A percentile compares a stretch with the other conserved stretches of the same genome.
Evolutionary conservation across 1,140 invertebrate species (phyloP).

Genomic region (Protaetia brevitarsis): DNA sequence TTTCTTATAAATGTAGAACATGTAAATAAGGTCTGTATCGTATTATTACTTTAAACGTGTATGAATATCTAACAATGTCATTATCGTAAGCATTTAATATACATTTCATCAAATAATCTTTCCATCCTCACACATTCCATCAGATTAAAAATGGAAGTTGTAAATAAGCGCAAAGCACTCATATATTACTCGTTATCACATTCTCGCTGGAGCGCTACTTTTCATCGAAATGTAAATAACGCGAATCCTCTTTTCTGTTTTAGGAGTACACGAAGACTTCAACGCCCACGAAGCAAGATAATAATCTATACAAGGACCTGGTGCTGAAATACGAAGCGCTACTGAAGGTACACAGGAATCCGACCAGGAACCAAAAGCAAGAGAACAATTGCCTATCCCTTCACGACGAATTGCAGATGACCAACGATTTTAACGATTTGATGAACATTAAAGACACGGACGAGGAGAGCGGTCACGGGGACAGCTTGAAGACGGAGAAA

Average conservation of each 20-base stretch:
- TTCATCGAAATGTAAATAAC: neutral
- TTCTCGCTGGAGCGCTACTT: neutral
- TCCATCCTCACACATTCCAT: no score
- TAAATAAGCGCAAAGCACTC: no score
- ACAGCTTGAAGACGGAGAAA: conserved; percentile 40
- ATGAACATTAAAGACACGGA: conserved; percentile 50
- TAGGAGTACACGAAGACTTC: conserved; percentile 36
- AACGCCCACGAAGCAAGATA: conserved; percentile 32
- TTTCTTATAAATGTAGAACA: no score
- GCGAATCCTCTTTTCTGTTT: conserved; percentile 25
- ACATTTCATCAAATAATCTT: no score
- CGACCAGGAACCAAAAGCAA: conserved; percentile 44
- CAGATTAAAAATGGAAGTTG: no score
- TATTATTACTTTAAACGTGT: no score
- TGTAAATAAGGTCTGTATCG: no score
- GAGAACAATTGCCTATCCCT: conserved; percentile 56
- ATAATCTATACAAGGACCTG: conserved; percentile 74
- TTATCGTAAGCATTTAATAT: no score
- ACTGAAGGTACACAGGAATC: conserved; percentile 68
- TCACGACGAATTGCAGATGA: conserved; percentile 71
- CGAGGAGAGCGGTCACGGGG: conserved; percentile 47
- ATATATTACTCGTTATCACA: no score
- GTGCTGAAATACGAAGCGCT: conserved; percentile 88
- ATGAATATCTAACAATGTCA: no score
- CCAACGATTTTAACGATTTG: conserved; percentile 52